Conservation (phyloP, 1,140 invertebrate species). For the Ruditapes philippinarum region DNA sequence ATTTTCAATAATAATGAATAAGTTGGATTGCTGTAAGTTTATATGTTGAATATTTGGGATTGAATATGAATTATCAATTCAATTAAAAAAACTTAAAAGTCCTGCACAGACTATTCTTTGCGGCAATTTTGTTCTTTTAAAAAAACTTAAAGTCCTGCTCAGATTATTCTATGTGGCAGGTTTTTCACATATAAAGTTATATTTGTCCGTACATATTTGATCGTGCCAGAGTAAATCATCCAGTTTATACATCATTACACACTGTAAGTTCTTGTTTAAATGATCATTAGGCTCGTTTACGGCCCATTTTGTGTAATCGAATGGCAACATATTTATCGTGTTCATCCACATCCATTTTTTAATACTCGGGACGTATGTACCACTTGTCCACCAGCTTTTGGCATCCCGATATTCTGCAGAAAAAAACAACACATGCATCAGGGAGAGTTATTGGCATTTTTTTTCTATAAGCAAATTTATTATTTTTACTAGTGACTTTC, state of each 20-base stretch:
- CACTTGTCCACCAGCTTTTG: constrained; percentile 80
- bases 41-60: too few relatives aligned
- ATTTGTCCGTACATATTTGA: constrained; percentile 71
- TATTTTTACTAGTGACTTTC: too few relatives aligned
- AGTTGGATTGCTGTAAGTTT: too few relatives aligned
- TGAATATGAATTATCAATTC: too few relatives aligned
- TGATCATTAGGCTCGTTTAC: constrained; percentile 74
- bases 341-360: constrained; percentile 81
- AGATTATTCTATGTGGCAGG: background rate
- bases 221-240: constrained; percentile 77
- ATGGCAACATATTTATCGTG: constrained; percentile 65
- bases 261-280: constrained; percentile 56
- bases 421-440: too few relatives aligned
- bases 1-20: too few relatives aligned
- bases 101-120: too few relatives aligned
- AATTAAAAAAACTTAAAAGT: too few relatives aligned
- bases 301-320: constrained; percentile 78
- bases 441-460: too few relatives aligned
- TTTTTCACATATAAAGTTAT: constrained; percentile 64
- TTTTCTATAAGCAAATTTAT: too few relatives aligned
- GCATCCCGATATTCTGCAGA: constrained; percentile 72
- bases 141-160: too few relatives aligned
- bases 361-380: constrained; percentile 71
- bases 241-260: constrained; percentile 73
- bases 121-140: too few relatives aligned